phyloP scores from a whole-genome alignment of 1,140 invertebrate species.

The Drosophila trapezifrons region DNA sequence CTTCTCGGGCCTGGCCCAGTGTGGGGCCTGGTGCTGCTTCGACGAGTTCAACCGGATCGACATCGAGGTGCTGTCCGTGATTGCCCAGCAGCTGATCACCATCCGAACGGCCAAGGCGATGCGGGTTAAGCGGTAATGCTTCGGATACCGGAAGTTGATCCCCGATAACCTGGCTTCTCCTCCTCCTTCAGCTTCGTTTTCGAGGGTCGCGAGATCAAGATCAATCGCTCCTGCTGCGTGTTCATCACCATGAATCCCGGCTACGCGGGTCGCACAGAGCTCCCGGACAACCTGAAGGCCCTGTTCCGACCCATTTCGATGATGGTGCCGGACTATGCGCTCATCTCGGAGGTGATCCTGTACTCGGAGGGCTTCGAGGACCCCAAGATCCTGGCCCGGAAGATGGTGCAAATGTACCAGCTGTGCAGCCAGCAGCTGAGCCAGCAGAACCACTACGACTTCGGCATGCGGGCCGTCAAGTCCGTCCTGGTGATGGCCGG shows the following conservation, averaged over 20 bases:
- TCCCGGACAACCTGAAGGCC: conserved; percentile 93
- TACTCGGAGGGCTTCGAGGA: conserved; percentile 97
- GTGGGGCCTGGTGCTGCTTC: conserved; percentile 96
- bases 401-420: conserved; percentile 97
- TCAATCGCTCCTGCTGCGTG: conserved; percentile 93
- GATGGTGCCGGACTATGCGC: conserved; percentile 96
- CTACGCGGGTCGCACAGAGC: conserved; percentile 93
- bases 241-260: conserved; percentile 97
- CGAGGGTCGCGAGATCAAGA: conserved; percentile 94
- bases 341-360: conserved; percentile 96
- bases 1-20: conserved; percentile 93
- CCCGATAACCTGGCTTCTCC: background rate
- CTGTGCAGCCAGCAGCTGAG: conserved; percentile 96
- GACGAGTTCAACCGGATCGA: conserved; percentile 97
- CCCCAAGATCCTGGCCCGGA: conserved; percentile 92
- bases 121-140: conserved; percentile 87
- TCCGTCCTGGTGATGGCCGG: conserved; percentile 93
- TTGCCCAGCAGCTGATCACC: conserved; percentile 92
- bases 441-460: conserved; percentile 97
- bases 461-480: conserved; percentile 93
- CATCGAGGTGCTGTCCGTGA: conserved; percentile 95
- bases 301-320: conserved; percentile 95
- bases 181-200: conserved; percentile 89
- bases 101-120: conserved; percentile 90
- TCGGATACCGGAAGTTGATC: too few relatives aligned